Conservation (phyloP, 35 echinoderm and acorn worm genomes). For the Stichopus chloronotus region DNA sequence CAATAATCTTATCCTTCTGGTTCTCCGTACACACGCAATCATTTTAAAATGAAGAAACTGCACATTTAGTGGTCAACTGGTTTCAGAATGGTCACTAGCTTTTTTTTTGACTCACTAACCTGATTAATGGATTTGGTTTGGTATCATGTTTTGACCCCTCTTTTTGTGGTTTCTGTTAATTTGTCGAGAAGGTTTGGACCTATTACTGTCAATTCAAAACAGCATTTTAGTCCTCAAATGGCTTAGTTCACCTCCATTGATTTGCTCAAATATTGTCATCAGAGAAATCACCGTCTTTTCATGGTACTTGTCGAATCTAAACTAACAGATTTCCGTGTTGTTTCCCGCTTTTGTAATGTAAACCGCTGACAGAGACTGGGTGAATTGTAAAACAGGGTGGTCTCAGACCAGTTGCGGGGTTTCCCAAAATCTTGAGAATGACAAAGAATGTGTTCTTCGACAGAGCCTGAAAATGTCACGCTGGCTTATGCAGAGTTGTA, state of each 20-base stretch:
- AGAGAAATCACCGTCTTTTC: neutral
- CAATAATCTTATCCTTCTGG: too few relatives aligned
- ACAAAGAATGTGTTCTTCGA: too few relatives aligned
- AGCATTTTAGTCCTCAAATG: neutral
- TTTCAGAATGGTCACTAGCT: too few relatives aligned
- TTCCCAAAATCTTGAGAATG: neutral
- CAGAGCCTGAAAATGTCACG: too few relatives aligned
- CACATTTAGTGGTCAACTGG: too few relatives aligned
- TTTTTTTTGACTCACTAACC: neutral
- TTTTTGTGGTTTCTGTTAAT: constrained; percentile 43
- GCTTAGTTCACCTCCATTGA: neutral
- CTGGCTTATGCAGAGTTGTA: too few relatives aligned
- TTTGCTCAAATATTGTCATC: neutral
- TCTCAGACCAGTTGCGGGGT: constrained; percentile 44
- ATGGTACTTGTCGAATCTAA: neutral
- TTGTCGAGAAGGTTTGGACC: neutral
- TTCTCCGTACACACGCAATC: too few relatives aligned
- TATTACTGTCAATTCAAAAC: neutral
- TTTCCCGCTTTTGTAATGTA: too few relatives aligned
- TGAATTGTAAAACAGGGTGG: neutral
- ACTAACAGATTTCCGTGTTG: too few relatives aligned
- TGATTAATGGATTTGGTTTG: neutral
- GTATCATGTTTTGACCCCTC: neutral
- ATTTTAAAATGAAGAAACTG: too few relatives aligned
- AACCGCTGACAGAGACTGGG: neutral